phyloP scores from a whole-genome alignment of 2,797 vertebrate genomes.

The Acrocephalus scirpaceus region DNA sequence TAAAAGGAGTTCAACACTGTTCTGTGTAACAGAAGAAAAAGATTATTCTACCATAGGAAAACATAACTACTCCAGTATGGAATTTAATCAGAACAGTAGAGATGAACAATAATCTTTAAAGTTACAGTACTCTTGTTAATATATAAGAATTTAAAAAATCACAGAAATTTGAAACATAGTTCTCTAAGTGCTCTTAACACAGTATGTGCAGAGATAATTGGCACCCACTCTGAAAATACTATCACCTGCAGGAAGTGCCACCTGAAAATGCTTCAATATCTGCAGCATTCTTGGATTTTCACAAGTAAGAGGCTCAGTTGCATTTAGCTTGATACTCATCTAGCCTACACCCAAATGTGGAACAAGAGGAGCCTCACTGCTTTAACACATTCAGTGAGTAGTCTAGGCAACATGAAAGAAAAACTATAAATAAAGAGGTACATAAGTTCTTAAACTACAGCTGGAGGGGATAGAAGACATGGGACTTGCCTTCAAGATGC shows the following conservation, averaged over 20 bases:
- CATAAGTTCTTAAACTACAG: neutral
- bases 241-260: neutral
- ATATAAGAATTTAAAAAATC: neutral
- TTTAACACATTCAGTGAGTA: neutral
- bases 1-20: neutral
- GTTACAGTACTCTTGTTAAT: neutral
- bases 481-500: neutral
- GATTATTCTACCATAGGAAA: neutral
- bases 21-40: neutral
- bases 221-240: neutral
- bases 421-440: slow-evolving; percentile 28
- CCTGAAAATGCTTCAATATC: neutral
- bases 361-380: neutral
- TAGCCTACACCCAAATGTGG: neutral
- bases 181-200: neutral
- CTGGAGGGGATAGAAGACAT: neutral
- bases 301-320: neutral
- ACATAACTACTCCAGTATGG: neutral
- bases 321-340: neutral
- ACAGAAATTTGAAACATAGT: neutral
- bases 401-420: slow-evolving; percentile 20
- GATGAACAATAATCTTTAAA: neutral
- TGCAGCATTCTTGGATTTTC: neutral
- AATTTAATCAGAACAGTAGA: slow-evolving; percentile 19
- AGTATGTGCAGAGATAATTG: neutral